phyloP scores from a whole-genome alignment of 1,140 invertebrate species.

The Globodera rostochiensis region DNA sequence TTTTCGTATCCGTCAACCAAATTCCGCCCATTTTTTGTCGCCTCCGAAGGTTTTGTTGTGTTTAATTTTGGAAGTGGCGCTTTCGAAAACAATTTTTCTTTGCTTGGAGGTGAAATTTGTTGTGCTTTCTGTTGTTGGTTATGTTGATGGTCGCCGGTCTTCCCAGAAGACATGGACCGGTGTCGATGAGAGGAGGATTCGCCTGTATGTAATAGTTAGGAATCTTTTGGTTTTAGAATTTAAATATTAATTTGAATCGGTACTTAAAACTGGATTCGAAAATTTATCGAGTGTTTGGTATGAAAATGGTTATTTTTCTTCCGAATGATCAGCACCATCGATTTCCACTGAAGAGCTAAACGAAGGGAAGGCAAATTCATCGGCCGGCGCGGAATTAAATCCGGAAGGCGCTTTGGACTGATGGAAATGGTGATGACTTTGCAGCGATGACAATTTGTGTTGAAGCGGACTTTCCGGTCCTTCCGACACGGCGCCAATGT shows the following conservation, averaged over 20 bases:
- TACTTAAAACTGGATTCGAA: too few relatives aligned
- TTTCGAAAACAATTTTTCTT: background rate
- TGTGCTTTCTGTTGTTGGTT: background rate
- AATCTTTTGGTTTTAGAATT: background rate
- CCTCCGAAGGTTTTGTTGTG: background rate
- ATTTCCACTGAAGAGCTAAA: background rate
- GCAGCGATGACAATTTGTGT: constrained; percentile 36
- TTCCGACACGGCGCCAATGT: background rate
- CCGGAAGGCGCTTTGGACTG: background rate
- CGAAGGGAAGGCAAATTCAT: constrained; percentile 17
- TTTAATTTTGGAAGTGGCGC: background rate
- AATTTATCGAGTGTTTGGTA: background rate
- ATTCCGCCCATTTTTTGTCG: background rate
- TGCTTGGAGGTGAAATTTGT: background rate
- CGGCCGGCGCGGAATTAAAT: constrained; percentile 7
- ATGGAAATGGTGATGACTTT: constrained; percentile 2
- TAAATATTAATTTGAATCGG: too few relatives aligned
- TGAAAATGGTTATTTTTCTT: background rate
- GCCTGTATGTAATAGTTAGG: background rate
- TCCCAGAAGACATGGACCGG: background rate
- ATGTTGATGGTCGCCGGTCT: background rate
- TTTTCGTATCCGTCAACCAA: constrained; percentile 15
- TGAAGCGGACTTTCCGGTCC: constrained; percentile 47
- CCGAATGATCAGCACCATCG: background rate
- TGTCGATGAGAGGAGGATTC: background rate